A percentile compares a stretch with the other conserved stretches of the same genome.
Evolutionary conservation across 2,888 invertebrate species (phyloP).

Genomic region (Plagiodera versicolora): DNA sequence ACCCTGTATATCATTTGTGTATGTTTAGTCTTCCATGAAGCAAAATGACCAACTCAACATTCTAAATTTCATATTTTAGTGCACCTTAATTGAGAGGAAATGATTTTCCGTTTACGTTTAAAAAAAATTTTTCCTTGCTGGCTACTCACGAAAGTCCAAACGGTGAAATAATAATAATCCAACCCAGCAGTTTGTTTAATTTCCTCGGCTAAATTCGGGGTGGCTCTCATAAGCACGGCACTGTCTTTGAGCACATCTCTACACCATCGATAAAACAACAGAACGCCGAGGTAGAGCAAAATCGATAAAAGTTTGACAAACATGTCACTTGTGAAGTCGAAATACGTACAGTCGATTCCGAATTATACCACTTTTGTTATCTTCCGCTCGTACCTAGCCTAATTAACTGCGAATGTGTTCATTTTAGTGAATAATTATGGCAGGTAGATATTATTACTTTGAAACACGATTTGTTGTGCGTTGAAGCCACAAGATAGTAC

Average conservation of each 20-base stretch:
- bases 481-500: too few relatives aligned
- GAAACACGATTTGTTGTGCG: neutral
- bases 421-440: neutral
- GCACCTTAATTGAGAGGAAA: too few relatives aligned
- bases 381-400: too few relatives aligned
- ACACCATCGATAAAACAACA: neutral
- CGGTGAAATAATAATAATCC: conserved; percentile 2
- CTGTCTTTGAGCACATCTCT: neutral
- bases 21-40: neutral
- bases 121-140: neutral
- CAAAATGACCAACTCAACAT: too few relatives aligned
- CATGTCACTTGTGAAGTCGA: neutral
- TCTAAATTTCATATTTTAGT: too few relatives aligned
- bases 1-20: neutral
- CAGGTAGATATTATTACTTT: neutral
- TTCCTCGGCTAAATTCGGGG: neutral
- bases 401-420: too few relatives aligned
- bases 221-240: neutral
- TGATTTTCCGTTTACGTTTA: neutral
- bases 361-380: too few relatives aligned
- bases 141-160: conserved; percentile 14
- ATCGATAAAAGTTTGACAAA: neutral
- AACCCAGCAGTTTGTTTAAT: neutral
- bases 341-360: neutral
- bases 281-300: neutral